These are phyloP conservation scores for Enoplosus armatus DNA, from an alignment of 2,797 vertebrate species.

Conservation along the genomic window DNA sequence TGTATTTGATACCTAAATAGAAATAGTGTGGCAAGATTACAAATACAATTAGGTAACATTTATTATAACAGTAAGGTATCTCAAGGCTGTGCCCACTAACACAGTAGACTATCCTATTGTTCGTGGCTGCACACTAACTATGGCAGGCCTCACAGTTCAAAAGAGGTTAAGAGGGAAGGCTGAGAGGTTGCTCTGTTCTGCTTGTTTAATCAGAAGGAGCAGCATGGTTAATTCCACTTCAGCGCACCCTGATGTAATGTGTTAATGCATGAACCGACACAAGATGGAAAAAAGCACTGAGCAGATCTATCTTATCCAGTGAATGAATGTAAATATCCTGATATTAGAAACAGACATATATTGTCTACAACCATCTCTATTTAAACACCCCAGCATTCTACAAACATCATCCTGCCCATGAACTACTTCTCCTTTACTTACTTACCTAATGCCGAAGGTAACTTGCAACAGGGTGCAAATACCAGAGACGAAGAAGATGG, in stretches of 20 bases:
- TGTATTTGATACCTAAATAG: background rate
- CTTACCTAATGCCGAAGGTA: conserved; percentile 93
- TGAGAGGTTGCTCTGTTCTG: conserved; percentile 34
- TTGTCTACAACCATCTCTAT: background rate
- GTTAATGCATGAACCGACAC: background rate
- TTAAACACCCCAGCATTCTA: background rate
- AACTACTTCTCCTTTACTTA: background rate
- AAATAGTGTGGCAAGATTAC: background rate
- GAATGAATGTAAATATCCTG: background rate
- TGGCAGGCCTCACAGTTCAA: conserved; percentile 9
- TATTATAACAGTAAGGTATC: background rate
- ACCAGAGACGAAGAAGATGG: conserved; percentile 96
- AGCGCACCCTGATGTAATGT: conserved; percentile 18
- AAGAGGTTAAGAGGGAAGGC: conserved; percentile 34
- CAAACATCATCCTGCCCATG: background rate
- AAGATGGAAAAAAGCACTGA: background rate
- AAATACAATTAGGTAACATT: background rate
- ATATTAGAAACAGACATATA: background rate
- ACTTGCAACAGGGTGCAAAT: conserved; percentile 96
- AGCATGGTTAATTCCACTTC: conserved; percentile 41
- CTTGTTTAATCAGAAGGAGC: conserved; percentile 38
- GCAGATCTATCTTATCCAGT: background rate
- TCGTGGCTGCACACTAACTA: conserved; percentile 18
- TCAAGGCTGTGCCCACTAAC: background rate
- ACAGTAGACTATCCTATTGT: conserved; percentile 26